phyloP scores from a whole-genome alignment of 1,140 invertebrate genomes.

The Lanistes nyassanus region DNA sequence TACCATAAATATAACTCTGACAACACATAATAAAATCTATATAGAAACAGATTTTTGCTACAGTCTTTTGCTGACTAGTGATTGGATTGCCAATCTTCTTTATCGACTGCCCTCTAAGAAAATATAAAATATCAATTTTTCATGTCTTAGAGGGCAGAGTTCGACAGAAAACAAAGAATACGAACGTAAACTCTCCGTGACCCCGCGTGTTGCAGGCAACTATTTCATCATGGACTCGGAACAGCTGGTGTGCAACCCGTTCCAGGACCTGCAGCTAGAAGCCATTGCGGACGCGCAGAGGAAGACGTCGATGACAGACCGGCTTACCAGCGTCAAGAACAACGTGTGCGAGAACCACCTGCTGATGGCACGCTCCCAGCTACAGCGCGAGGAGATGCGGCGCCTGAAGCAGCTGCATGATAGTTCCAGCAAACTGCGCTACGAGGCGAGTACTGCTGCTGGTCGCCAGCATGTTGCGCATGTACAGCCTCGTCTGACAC shows the following conservation, averaged over 20 bases:
- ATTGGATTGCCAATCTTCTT: too few species aligned
- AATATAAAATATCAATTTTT: too few species aligned
- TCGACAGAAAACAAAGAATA: too few species aligned
- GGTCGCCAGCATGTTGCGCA: too few species aligned
- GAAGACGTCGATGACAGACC: slow-evolving; percentile 49
- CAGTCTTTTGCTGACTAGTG: too few species aligned
- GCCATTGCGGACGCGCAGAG: slow-evolving; percentile 41
- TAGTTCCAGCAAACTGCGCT: slow-evolving; percentile 47
- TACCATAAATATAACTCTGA: too few species aligned
- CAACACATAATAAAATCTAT: too few species aligned
- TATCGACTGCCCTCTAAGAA: too few species aligned
- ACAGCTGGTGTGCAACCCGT: slow-evolving; percentile 54
- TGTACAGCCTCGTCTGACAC: too few species aligned
- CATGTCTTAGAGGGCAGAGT: too few species aligned
- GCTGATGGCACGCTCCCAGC: slow-evolving; percentile 32
- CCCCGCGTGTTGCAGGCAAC: slow-evolving; percentile 56
- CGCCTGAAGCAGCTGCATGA: slow-evolving; percentile 51
- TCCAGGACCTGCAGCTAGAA: slow-evolving; percentile 50
- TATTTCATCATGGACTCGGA: slow-evolving; percentile 63
- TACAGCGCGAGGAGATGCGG: slow-evolving; percentile 45
- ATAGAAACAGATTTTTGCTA: too few species aligned
- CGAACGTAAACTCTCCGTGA: too few species aligned
- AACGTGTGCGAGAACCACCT: slow-evolving; percentile 58
- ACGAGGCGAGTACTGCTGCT: slow-evolving; percentile 38
- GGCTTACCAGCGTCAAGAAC: slow-evolving; percentile 56